Conservation (phyloP, 2,113 vertebrate genomes). For the Ceyx cyanopectus region DNA sequence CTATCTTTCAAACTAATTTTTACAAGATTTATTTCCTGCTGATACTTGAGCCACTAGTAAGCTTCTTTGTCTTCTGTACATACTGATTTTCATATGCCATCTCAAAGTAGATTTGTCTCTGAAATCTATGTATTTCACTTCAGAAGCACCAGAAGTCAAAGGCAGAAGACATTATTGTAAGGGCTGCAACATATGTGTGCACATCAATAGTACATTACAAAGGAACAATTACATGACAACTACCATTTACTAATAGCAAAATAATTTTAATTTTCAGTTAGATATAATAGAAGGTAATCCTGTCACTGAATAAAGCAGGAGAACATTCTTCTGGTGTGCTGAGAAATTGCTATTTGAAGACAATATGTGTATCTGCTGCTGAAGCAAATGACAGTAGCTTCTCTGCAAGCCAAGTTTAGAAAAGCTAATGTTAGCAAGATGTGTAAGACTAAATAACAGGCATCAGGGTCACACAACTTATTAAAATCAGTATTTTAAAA, state of each 20-base stretch:
- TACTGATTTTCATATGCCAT: not conserved
- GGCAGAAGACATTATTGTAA: not conserved
- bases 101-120: not conserved
- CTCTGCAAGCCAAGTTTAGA: constrained; percentile 42
- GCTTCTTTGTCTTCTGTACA: not conserved
- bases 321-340: not conserved
- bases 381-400: constrained; percentile 43
- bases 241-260: not conserved
- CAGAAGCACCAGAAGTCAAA: not conserved
- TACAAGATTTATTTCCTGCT: not conserved
- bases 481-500: constrained; percentile 76
- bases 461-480: constrained; percentile 63
- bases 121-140: not conserved
- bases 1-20: not conserved
- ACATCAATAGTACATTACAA: not conserved
- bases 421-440: constrained; percentile 67
- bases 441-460: constrained; percentile 68
- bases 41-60: not conserved
- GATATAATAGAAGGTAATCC: not conserved
- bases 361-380: constrained; percentile 2
- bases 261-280: not conserved
- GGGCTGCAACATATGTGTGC: not conserved
- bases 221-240: not conserved
- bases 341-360: constrained; percentile 19
- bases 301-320: not conserved